These are phyloP conservation scores for Polyergus mexicanus DNA, from an alignment of 1,140 invertebrate genomes.

Conservation along the genomic window DNA sequence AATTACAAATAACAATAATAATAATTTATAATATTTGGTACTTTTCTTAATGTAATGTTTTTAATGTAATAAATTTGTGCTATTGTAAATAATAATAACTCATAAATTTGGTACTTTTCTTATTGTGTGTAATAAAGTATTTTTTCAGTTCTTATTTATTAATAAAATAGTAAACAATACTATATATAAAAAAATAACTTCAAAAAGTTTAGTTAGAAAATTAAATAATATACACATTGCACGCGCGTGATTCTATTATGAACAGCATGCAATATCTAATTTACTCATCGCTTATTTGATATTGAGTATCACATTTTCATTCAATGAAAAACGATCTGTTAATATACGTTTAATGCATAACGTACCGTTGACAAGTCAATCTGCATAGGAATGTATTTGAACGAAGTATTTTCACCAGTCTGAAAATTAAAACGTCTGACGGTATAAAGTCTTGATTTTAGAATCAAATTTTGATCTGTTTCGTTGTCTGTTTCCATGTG, in stretches of 20 bases:
- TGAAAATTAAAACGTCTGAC: slow-evolving; percentile 86
- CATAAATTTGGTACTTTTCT: too few species aligned
- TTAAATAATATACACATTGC: slow-evolving; percentile 3
- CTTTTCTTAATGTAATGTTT: not conserved
- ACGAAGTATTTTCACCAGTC: slow-evolving; percentile 82
- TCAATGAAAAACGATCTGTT: not conserved
- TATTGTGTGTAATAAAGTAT: too few species aligned
- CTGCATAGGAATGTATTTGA: slow-evolving; percentile 81
- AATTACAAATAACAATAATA: too few species aligned
- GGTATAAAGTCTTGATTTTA: slow-evolving; percentile 87
- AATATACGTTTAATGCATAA: slow-evolving; percentile 19
- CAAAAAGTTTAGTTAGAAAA: not conserved
- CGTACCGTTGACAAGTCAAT: slow-evolving; percentile 78
- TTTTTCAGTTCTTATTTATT: too few species aligned
- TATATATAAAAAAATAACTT: not conserved
- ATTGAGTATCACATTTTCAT: not conserved
- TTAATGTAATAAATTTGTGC: too few species aligned
- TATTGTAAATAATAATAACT: too few species aligned
- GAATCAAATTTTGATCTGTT: slow-evolving; percentile 83
- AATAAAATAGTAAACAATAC: not conserved
- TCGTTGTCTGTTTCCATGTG: slow-evolving; percentile 85
- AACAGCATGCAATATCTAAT: not conserved
- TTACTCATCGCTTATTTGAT: slow-evolving; percentile 16
- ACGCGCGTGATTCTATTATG: not conserved
- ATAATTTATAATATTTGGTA: too few species aligned